Evolutionary conservation across 2,113 vertebrate genomes (phyloP).

Genomic region (Pseudorasbora parva): DNA sequence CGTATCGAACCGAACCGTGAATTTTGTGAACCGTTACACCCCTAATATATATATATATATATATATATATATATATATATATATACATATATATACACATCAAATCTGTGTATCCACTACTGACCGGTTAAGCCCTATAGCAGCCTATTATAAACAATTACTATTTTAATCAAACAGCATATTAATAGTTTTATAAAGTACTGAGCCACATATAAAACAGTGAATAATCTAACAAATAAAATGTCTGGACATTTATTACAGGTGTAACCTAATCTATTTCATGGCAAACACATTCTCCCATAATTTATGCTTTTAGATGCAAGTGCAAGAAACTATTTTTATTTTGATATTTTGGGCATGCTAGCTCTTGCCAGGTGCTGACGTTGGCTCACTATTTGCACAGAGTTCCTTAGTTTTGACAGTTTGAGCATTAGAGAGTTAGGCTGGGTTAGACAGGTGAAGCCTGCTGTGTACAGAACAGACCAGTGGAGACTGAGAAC

Average conservation of each 20-base stretch:
- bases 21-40: too few relatives aligned
- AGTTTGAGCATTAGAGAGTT: slow-evolving; percentile 1
- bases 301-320: not conserved
- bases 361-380: not conserved
- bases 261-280: not conserved
- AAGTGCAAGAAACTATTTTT: not conserved
- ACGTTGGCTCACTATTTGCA: not conserved
- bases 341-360: not conserved
- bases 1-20: too few relatives aligned
- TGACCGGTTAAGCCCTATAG: not conserved
- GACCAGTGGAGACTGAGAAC: slow-evolving; percentile 26
- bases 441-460: slow-evolving; percentile 28
- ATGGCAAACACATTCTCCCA: not conserved
- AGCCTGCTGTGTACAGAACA: slow-evolving; percentile 12
- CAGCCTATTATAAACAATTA: not conserved
- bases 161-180: not conserved
- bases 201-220: too few relatives aligned
- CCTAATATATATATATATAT: too few relatives aligned
- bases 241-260: not conserved
- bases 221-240: not conserved
- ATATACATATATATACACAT: not conserved
- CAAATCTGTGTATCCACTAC: not conserved
- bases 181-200: too few relatives aligned
- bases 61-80: too few relatives aligned
- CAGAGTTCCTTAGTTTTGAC: slow-evolving; percentile 17